Conservation (phyloP, 1,140 invertebrate species). For the Penaeus japonicus region DNA sequence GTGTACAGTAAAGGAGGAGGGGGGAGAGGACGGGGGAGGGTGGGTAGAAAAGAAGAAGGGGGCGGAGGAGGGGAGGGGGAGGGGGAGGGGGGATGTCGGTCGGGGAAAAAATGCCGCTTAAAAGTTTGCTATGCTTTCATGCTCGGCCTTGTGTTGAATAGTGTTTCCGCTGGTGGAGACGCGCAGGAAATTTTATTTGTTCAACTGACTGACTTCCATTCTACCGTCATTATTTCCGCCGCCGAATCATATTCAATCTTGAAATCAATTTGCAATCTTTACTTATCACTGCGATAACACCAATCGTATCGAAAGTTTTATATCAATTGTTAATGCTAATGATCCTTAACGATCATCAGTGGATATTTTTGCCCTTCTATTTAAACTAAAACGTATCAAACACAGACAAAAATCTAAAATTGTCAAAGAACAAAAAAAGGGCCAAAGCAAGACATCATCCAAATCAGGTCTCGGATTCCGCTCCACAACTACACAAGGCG, state of each 20-base stretch:
- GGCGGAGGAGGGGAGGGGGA: conserved; percentile 21
- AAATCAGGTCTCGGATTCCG: conserved; percentile 9
- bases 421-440: background rate
- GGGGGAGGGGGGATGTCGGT: background rate
- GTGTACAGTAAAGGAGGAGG: conserved; percentile 60
- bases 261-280: too few relatives aligned
- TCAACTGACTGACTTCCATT: too few relatives aligned
- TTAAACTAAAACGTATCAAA: background rate
- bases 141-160: conserved; percentile 58
- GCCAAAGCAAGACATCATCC: background rate
- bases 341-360: too few relatives aligned
- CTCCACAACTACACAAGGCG: conserved; percentile 27
- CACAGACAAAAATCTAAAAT: background rate
- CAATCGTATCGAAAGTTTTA: too few relatives aligned
- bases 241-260: too few relatives aligned
- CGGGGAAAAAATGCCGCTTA: conserved; percentile 47
- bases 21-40: conserved; percentile 60
- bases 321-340: too few relatives aligned
- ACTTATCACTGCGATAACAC: too few relatives aligned
- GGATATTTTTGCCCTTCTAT: too few relatives aligned
- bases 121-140: conserved; percentile 61
- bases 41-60: conserved; percentile 50
- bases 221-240: too few relatives aligned
- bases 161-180: background rate
- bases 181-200: too few relatives aligned